Percentiles rank a stretch among this genome's conserved stretches.
These are phyloP conservation scores for Drosophila bipectinata DNA, from an alignment of 1,140 invertebrate species.

Conservation along the genomic window DNA sequence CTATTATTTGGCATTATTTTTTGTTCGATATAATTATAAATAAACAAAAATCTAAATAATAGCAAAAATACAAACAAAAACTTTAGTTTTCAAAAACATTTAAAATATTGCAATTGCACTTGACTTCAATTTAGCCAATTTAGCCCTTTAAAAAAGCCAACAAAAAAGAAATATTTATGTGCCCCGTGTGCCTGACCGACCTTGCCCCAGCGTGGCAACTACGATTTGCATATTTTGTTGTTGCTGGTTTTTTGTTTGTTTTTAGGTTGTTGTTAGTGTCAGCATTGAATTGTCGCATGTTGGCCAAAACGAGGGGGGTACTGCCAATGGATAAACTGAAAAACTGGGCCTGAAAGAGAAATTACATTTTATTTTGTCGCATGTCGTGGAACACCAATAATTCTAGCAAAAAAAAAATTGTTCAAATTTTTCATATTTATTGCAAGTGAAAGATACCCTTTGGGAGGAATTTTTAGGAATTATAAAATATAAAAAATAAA, in stretches of 20 bases:
- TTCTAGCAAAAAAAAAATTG: conserved; percentile 1
- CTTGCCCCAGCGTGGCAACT: conserved; percentile 36
- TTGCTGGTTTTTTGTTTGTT: conserved; percentile 27
- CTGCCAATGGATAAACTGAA: conserved; percentile 18
- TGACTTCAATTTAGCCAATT: conserved; percentile 58
- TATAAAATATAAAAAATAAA: neutral
- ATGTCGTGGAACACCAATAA: conserved; percentile 57
- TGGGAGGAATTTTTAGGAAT: too few relatives aligned
- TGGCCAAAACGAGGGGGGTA: conserved; percentile 24
- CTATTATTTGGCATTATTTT: neutral
- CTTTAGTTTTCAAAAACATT: conserved; percentile 34
- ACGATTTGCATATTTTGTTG: conserved; percentile 56
- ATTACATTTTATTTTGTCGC: conserved; percentile 72
- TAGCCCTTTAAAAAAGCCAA: conserved; percentile 1
- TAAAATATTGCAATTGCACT: conserved; percentile 46
- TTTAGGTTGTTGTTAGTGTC: conserved; percentile 40
- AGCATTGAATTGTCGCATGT: conserved; percentile 64
- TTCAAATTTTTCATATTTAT: neutral
- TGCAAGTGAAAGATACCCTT: neutral
- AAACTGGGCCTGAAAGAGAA: conserved; percentile 42
- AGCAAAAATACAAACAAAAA: conserved; percentile 3
- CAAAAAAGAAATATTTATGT: neutral
- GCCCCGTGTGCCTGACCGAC: conserved; percentile 25
- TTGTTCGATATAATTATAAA: neutral
- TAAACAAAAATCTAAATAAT: conserved; percentile 28